Conservation (phyloP, 1,140 invertebrate genomes). For the Megalopta genalis region DNA sequence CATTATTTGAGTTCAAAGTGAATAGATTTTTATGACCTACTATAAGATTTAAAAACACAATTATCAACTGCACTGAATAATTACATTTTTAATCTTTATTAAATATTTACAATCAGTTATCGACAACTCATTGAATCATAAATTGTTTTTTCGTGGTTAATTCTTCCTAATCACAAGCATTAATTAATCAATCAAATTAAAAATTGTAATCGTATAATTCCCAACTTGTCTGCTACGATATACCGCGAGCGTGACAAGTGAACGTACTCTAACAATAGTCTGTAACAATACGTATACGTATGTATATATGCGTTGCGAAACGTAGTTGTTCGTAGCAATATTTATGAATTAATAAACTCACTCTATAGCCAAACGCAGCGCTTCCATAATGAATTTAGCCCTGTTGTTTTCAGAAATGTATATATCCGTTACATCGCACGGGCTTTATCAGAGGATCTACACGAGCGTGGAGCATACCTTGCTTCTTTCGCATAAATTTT, state of each 20-base stretch:
- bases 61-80: too few species aligned
- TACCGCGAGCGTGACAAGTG: neutral
- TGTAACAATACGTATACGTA: neutral
- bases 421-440: conserved; percentile 48
- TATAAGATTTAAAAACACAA: too few species aligned
- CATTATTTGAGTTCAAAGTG: too few species aligned
- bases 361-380: conserved; percentile 75
- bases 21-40: too few species aligned
- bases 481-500: conserved; percentile 31
- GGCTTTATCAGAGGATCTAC: conserved; percentile 22
- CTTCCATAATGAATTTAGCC: conserved; percentile 68
- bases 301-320: neutral
- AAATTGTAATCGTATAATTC: too few species aligned
- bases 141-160: too few species aligned
- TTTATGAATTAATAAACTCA: conserved; percentile 66
- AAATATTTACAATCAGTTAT: too few species aligned
- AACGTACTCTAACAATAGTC: neutral
- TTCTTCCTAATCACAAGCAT: too few species aligned
- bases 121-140: too few species aligned
- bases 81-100: too few species aligned
- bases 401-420: conserved; percentile 44
- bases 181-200: too few species aligned
- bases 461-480: neutral
- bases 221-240: neutral
- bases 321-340: conserved; percentile 8